These are phyloP conservation scores for Oeneis ivallda DNA, from an alignment of 2,888 invertebrate species.

Conservation along the genomic window DNA sequence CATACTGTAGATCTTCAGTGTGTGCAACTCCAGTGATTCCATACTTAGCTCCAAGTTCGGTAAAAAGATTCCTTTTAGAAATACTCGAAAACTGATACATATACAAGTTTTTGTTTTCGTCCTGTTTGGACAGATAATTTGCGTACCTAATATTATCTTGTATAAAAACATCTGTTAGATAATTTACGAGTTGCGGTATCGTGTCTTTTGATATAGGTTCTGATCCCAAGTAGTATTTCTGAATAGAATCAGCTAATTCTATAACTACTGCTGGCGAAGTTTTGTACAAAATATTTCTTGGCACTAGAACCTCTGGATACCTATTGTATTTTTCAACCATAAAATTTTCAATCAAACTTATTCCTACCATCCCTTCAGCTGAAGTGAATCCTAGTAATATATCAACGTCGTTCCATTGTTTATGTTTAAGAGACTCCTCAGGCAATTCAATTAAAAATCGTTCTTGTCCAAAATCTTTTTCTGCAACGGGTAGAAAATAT, in stretches of 20 bases:
- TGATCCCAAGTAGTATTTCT: constrained; percentile 51
- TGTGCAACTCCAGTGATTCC: constrained; percentile 55
- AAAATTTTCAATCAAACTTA: constrained; percentile 39
- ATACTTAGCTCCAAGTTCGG: constrained; percentile 46
- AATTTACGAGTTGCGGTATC: constrained; percentile 45
- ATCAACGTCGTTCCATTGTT: constrained; percentile 79
- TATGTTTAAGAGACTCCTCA: constrained; percentile 44
- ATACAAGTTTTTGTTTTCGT: constrained; percentile 42
- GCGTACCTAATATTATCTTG: constrained; percentile 46
- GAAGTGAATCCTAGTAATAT: constrained; percentile 86
- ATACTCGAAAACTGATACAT: constrained; percentile 53
- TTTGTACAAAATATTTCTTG: constrained; percentile 49
- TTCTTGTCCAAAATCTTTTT: constrained; percentile 55
- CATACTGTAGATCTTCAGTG: constrained; percentile 60
- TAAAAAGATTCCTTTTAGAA: constrained; percentile 54
- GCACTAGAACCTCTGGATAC: constrained; percentile 52
- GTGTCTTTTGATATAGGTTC: constrained; percentile 44
- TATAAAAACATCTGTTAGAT: constrained; percentile 43
- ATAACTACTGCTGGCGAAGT: constrained; percentile 43
- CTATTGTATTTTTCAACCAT: constrained; percentile 59
- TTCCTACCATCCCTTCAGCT: constrained; percentile 78
- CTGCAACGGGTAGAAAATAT: constrained; percentile 57
- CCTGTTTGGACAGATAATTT: constrained; percentile 39
- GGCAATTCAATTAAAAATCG: constrained; percentile 52
- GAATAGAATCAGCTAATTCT: constrained; percentile 50